Conservation (phyloP, 2,113 vertebrate species). For the Craseonycteris thonglongyai region DNA sequence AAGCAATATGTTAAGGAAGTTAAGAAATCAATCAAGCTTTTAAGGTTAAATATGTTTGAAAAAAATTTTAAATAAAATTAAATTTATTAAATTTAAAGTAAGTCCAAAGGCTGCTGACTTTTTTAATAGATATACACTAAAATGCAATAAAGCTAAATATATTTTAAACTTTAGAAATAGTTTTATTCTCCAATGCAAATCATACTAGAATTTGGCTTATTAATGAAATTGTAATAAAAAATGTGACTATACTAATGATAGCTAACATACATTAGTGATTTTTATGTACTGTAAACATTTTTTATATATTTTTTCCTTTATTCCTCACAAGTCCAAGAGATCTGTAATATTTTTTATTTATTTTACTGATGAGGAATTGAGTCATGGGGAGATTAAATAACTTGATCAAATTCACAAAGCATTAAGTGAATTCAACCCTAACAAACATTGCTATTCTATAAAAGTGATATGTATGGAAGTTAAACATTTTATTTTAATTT, state of each 20-base stretch:
- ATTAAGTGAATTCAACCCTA: background rate
- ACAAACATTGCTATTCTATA: background rate
- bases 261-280: background rate
- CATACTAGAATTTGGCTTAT: background rate
- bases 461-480: background rate
- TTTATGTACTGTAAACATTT: background rate
- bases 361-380: background rate
- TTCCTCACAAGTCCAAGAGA: background rate
- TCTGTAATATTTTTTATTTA: background rate
- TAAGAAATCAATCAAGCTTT: background rate
- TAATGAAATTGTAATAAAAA: too few species aligned
- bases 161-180: background rate
- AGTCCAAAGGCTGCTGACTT: background rate
- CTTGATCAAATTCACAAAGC: background rate
- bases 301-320: background rate
- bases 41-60: background rate
- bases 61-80: background rate
- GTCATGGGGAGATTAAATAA: background rate
- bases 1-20: background rate
- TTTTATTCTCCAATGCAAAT: background rate
- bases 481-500: background rate
- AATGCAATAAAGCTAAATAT: background rate
- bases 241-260: background rate
- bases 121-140: background rate
- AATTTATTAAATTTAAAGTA: background rate